Conservation (phyloP, 2,797 vertebrate genomes). For the Alauda arvensis region DNA sequence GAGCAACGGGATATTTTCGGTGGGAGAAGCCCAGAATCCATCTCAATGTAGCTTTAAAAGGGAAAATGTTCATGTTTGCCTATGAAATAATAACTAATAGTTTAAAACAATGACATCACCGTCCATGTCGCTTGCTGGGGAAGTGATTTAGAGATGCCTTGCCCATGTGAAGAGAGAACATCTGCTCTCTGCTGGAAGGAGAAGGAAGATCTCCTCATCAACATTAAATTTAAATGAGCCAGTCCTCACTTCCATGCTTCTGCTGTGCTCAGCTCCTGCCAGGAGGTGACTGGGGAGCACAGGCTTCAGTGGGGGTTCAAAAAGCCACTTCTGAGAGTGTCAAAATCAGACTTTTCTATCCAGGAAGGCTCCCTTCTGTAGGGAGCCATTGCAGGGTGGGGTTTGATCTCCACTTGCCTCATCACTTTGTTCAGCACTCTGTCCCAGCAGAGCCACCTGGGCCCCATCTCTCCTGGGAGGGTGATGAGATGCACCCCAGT, state of each 20-base stretch:
- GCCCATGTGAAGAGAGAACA: slow-evolving; percentile 51
- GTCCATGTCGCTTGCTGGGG: slow-evolving; percentile 16
- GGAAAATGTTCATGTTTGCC: slow-evolving; percentile 44
- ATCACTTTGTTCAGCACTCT: rapidly evolving
- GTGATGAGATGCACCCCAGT: rapidly evolving
- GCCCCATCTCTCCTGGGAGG: rapidly evolving
- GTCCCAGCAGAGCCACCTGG: rapidly evolving
- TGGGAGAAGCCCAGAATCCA: not conserved
- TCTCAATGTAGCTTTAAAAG: slow-evolving; percentile 19
- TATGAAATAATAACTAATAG: slow-evolving; percentile 36
- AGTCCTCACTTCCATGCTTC: slow-evolving; percentile 59
- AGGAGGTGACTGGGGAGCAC: not conserved
- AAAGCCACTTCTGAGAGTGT: not conserved
- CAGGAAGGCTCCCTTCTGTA: not conserved
- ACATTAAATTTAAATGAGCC: slow-evolving; percentile 70
- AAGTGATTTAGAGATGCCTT: slow-evolving; percentile 54
- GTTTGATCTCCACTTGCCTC: not conserved
- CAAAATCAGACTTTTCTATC: not conserved
- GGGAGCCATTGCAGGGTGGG: rapidly evolving
- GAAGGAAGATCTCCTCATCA: slow-evolving; percentile 68
- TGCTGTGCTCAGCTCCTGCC: slow-evolving; percentile 8
- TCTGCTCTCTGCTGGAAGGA: slow-evolving; percentile 70
- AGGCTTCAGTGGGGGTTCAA: not conserved
- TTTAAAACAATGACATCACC: slow-evolving; percentile 51
- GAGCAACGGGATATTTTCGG: not conserved